phyloP scores from a whole-genome alignment of 2,113 vertebrate genomes.

The Oncorhynchus mykiss region DNA sequence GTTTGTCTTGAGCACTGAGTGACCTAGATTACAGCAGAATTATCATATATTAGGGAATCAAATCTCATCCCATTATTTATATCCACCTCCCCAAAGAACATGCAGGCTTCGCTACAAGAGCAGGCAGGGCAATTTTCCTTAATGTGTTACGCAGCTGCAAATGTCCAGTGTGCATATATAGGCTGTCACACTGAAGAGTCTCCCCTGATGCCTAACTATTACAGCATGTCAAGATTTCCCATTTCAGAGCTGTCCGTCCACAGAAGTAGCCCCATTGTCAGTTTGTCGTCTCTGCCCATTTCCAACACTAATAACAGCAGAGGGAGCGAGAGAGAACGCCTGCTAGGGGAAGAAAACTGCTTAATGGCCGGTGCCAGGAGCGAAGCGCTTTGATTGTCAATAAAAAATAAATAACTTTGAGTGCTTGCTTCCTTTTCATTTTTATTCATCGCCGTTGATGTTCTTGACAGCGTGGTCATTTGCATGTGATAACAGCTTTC shows the following conservation, averaged over 20 bases:
- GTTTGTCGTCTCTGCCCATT: constrained; percentile 48
- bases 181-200: constrained; percentile 41
- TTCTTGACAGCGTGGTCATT: constrained; percentile 43
- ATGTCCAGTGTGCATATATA: constrained; percentile 28
- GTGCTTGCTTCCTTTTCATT: constrained; percentile 37
- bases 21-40: constrained; percentile 36
- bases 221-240: constrained; percentile 60
- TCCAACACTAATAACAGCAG: constrained; percentile 42
- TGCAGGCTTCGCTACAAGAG: constrained; percentile 1
- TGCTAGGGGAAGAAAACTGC: constrained; percentile 28
- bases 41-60: constrained; percentile 51
- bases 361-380: constrained; percentile 37
- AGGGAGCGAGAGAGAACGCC: constrained; percentile 27
- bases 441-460: constrained; percentile 50
- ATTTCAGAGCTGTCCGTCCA: constrained; percentile 50
- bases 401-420: constrained; percentile 56
- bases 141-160: constrained; percentile 47
- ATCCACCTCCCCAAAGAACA: constrained; percentile 27
- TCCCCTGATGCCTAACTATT: constrained; percentile 51
- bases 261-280: constrained; percentile 51
- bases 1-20: too few relatives aligned
- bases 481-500: constrained; percentile 52
- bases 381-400: constrained; percentile 51
- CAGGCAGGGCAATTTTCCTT: constrained; percentile 25
- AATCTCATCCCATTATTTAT: constrained; percentile 51